phyloP scores from a whole-genome alignment of 2,888 invertebrate genomes.

The Seira musarum region DNA sequence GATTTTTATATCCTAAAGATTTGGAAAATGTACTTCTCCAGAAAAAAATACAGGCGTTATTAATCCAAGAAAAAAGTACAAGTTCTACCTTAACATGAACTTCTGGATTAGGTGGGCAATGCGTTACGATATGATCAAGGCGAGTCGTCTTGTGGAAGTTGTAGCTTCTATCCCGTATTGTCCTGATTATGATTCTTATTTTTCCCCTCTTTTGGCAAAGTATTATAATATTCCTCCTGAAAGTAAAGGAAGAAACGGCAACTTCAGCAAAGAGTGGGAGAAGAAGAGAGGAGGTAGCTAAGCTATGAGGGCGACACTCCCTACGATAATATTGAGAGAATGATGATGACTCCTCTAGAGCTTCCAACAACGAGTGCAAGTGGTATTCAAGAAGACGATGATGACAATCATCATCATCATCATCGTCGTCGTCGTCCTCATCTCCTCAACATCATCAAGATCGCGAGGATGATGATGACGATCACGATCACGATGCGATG shows the following conservation, averaged over 20 bases:
- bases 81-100: neutral
- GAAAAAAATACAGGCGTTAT: too few species aligned
- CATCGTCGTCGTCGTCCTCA: neutral
- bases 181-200: conserved; percentile 34
- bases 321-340: conserved; percentile 19
- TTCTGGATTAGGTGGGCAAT: neutral
- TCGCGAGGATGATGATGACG: neutral
- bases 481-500: too few species aligned
- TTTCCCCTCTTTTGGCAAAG: conserved; percentile 20
- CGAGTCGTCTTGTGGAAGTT: neutral
- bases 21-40: neutral
- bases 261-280: conserved; percentile 30
- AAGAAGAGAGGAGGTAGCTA: neutral
- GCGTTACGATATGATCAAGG: neutral
- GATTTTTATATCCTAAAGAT: neutral
- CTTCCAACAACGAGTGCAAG: conserved; percentile 13
- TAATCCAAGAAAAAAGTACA: neutral
- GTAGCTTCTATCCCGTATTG: conserved; percentile 11
- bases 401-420: conserved; percentile 27
- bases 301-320: neutral
- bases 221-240: conserved; percentile 44
- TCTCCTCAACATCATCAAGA: neutral
- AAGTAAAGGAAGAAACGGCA: conserved; percentile 38
- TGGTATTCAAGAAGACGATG: conserved; percentile 26
- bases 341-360: conserved; percentile 29